phyloP scores from a whole-genome alignment of 2,888 invertebrate genomes.

The Caenorhabditis macrosperma region DNA sequence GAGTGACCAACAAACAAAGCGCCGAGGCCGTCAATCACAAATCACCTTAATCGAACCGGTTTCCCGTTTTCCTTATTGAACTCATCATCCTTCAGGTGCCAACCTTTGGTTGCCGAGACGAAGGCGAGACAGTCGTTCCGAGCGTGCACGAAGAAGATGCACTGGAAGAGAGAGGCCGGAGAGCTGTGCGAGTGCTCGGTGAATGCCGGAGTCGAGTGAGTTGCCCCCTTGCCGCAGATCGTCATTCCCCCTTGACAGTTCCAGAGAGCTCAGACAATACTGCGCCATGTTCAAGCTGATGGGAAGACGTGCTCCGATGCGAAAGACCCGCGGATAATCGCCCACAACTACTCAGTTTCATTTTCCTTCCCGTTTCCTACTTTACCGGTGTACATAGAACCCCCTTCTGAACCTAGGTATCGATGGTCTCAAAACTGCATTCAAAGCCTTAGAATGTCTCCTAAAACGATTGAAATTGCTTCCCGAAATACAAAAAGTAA shows the following conservation, averaged over 20 bases:
- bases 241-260: constrained; percentile 45
- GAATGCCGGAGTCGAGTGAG: constrained; percentile 73
- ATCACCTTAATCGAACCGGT: constrained; percentile 37
- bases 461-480: constrained; percentile 3
- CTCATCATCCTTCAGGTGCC: constrained; percentile 66
- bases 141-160: constrained; percentile 71
- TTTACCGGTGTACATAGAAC: constrained; percentile 55
- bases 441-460: constrained; percentile 42
- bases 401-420: constrained; percentile 49
- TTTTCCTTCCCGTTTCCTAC: background rate
- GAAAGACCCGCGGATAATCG: constrained; percentile 51
- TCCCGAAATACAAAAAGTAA: background rate
- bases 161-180: constrained; percentile 77
- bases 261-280: constrained; percentile 72
- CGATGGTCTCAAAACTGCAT: constrained; percentile 55
- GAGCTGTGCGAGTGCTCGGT: constrained; percentile 77
- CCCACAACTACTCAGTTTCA: too few relatives aligned
- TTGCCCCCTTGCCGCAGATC: background rate
- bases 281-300: constrained; percentile 74
- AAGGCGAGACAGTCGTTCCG: constrained; percentile 74
- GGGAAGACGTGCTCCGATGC: constrained; percentile 64
- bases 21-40: constrained; percentile 47
- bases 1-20: constrained; percentile 51
- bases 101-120: constrained; percentile 72
- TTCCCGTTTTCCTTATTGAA: background rate